Evolutionary conservation across 2,888 invertebrate genomes (phyloP), one percentile per base, ranked within the genome.

Genomic region (Hyles lineata): DNA sequence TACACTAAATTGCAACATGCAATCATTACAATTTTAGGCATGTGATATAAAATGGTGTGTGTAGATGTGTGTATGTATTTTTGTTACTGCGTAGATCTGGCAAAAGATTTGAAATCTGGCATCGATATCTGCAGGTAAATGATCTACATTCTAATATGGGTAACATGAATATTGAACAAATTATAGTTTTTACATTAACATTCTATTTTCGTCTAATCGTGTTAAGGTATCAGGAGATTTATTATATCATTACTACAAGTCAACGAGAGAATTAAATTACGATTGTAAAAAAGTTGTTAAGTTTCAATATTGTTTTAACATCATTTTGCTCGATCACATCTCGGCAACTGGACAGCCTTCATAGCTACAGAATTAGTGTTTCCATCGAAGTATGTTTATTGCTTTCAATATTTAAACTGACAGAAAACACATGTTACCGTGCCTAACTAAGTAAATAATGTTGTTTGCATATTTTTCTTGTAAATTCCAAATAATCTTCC

Each of bases 221-320:
- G 35, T 35, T 35, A 9, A 35, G 9, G 11, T 35, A 35, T 35
- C 35, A 9, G 35, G 35, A 17, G 19, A 63, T 63, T 35, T 9
- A 35, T 35, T 63, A 35, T 62, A 19, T 35, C 35, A 62, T 63
- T 63, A 35, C 63, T n/a, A 55, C 7, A 29, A 63, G 35, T 35
- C 11, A 63, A 63, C 21, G 11, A 21, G 35, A 35, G 43, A 55
- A 21, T n/a, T 35, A 63, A 63, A 35, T 7, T 43, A 43, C 43
- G 15, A 35, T 61, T 35, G 21, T 43, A 43, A 63, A 63, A 29
- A 43, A 35, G 43, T 32, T n/a, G 62, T 63, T 63, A 32, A 35
- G n/a, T 63, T 63, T 63, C 43, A 63, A 35, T 43, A 63, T 73
- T 71, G 72, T n/a, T 55, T n/a, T 71, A 6, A 70, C 67, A 63